Evolutionary conservation across 92 coral and sea anemone species (phyloP), one percentile per base, ranked within the genome.

Genomic region (Montipora capitata): DNA sequence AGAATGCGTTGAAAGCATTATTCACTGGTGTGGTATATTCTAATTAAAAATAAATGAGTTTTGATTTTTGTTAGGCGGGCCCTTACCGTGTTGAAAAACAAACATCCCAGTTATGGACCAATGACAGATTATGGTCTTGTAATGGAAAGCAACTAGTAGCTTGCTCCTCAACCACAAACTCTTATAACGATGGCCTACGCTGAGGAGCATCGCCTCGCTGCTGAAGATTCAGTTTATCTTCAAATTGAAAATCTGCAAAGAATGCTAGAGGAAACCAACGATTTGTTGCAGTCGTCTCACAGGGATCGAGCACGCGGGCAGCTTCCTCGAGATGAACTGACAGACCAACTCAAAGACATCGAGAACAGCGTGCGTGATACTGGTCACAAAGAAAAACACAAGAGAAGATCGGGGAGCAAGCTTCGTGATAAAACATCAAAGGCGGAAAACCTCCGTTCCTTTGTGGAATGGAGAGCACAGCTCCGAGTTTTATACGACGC

Each of bases 401-500:
- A 40, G 18, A 41, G 2, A 41, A 13, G 58, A 11, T 18, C 72
- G 11, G 35, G 42, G 71, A 43, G 8, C 59, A 83, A 58, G 15
- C 63, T 20, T 27, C 78, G 48, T 15, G 63, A 18, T 8, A 20
- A 72, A 40, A 17, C 43, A 12, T 44, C 49, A 5, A 43, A 45
- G 43, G 35, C 9, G 2, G 87, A 72, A 7, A 81, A 27, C 63
- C 58, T 83, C n/a, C 87, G 61, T 38, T 72, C 79, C 6, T 72
- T 83, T 44, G 44, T 73, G 10, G 59, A 95, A 14, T 95, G 98
- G 98, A 90, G 96, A 18, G 88, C 91, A 12, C 92, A 95, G 59
- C 73, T 95, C 10, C 92, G 89, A 77, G 73, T 89, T 77, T 81
- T 93, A 27, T 91, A 70, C 63, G 87, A 83, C 72, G 87, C 87